phyloP scores from a whole-genome alignment of 2,113 vertebrate genomes.

The Proteles cristata region DNA sequence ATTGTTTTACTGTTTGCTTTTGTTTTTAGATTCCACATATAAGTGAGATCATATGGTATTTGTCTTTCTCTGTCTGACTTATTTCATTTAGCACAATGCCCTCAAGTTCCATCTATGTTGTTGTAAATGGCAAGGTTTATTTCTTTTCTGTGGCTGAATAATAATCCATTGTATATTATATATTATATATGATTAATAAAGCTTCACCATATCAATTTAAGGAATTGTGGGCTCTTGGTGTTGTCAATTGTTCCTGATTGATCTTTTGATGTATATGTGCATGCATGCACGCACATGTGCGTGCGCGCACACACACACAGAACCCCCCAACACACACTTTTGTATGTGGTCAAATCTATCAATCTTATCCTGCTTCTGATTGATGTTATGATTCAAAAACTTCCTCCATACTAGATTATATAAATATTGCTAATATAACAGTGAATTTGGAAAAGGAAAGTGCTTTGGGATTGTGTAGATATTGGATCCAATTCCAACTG shows the following conservation, averaged over 20 bases:
- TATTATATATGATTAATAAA: background rate
- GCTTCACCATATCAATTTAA: background rate
- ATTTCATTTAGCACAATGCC: background rate
- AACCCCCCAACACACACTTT: background rate
- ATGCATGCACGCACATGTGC: background rate
- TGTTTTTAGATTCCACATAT: background rate
- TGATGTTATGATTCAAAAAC: background rate
- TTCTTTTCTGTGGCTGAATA: background rate
- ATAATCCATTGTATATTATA: background rate
- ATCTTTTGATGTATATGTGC: background rate
- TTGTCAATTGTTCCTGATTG: background rate
- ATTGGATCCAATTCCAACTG: background rate
- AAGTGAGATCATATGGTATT: background rate
- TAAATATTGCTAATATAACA: background rate
- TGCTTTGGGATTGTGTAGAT: background rate
- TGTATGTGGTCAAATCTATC: background rate
- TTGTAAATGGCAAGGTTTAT: background rate
- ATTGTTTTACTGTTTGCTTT: background rate
- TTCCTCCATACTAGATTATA: background rate
- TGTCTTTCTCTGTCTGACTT: background rate
- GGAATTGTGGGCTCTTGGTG: background rate
- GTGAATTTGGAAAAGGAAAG: background rate
- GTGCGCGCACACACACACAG: background rate
- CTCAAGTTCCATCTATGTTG: background rate
- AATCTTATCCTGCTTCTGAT: background rate